Conservation (phyloP, 2,797 vertebrate species). For the Crenichthys baileyi region DNA sequence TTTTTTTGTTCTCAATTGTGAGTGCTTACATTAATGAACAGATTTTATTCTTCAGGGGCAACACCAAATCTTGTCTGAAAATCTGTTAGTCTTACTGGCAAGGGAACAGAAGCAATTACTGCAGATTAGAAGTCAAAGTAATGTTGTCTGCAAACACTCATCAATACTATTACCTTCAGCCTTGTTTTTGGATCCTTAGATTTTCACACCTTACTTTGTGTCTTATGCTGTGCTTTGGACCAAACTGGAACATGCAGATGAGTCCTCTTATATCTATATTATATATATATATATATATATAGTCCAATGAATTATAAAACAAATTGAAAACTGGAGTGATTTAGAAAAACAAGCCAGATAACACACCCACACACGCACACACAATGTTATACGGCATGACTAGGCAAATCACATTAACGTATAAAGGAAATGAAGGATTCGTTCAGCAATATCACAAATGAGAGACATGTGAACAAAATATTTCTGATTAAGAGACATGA, state of each 20-base stretch:
- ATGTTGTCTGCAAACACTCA: constrained; percentile 24
- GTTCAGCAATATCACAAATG: constrained; percentile 13
- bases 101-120: constrained; percentile 15
- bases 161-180: constrained; percentile 31
- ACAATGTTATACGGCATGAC: background rate
- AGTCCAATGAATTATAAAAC: background rate
- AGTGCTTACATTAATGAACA: constrained; percentile 4
- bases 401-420: constrained; percentile 2
- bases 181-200: background rate
- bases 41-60: background rate
- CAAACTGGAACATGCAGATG: background rate
- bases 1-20: background rate
- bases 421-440: constrained; percentile 15
- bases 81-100: constrained; percentile 28
- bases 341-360: background rate
- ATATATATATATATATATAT: too few relatives aligned
- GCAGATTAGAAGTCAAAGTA: constrained; percentile 37
- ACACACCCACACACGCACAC: background rate
- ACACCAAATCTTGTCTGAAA: constrained; percentile 20
- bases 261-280: background rate
- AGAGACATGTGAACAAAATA: constrained; percentile 3
- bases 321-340: background rate
- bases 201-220: background rate
- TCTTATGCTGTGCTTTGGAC: background rate
- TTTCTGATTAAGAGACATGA: constrained; percentile 1